Conservation (phyloP, 2,113 vertebrate species). For the Silurus asotus region DNA sequence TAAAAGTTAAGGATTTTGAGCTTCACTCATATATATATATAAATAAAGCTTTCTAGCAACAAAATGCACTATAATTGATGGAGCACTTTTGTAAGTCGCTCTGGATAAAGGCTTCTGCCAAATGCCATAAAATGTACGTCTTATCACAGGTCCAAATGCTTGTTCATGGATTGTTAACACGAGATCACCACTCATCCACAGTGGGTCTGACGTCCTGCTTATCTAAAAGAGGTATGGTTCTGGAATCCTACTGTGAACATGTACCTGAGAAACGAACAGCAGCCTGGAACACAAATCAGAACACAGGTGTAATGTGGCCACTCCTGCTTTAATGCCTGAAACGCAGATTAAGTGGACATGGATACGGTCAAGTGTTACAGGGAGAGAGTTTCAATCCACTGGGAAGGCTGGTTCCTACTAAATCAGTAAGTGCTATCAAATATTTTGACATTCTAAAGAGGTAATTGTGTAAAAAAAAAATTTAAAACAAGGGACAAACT, state of each 20-base stretch:
- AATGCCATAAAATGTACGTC: not conserved
- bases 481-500: not conserved
- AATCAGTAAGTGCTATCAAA: slow-evolving; percentile 25
- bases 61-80: too few species aligned
- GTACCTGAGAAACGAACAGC: not conserved
- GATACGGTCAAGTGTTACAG: slow-evolving; percentile 13
- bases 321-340: slow-evolving; percentile 39
- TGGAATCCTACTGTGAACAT: not conserved
- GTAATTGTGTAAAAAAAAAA: not conserved
- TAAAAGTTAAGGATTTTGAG: too few species aligned
- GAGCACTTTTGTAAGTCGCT: too few species aligned
- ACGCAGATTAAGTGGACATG: slow-evolving; percentile 1
- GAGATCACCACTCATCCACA: not conserved
- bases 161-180: not conserved
- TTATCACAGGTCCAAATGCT: not conserved
- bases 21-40: too few species aligned
- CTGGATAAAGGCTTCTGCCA: too few species aligned
- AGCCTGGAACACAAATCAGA: not conserved
- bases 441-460: slow-evolving; percentile 25
- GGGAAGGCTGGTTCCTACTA: not conserved
- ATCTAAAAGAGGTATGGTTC: not conserved
- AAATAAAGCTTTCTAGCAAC: too few species aligned
- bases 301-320: not conserved
- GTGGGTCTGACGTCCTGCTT: not conserved
- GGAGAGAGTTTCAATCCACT: not conserved